Percentiles rank a stretch among this genome's conserved stretches.
These are phyloP conservation scores for Cenopis cana DNA, from an alignment of 2,888 invertebrate genomes.

Conservation along the genomic window DNA sequence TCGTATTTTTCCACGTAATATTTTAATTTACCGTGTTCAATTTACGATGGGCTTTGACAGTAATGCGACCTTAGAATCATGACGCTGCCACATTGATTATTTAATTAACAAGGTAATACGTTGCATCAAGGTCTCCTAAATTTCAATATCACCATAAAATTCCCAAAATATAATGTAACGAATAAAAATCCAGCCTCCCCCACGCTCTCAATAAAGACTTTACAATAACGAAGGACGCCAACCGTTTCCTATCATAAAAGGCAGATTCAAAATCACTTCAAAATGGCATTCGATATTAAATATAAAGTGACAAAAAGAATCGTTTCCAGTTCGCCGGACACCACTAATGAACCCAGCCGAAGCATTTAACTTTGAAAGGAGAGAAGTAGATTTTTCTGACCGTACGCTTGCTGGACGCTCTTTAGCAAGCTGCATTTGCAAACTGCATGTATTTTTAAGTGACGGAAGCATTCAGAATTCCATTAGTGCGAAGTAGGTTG, in stretches of 20 bases:
- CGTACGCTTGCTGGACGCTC: conserved; percentile 32
- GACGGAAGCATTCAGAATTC: conserved; percentile 36
- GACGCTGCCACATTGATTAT: too few relatives aligned
- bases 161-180: not conserved
- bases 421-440: conserved; percentile 24
- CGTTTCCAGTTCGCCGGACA: conserved; percentile 46
- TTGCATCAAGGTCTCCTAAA: too few relatives aligned
- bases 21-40: too few relatives aligned
- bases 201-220: conserved; percentile 2
- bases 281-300: conserved; percentile 38
- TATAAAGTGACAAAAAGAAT: conserved; percentile 46
- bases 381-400: conserved; percentile 45
- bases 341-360: conserved; percentile 46
- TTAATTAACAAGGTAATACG: too few relatives aligned
- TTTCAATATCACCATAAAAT: too few relatives aligned
- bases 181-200: not conserved
- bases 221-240: not conserved
- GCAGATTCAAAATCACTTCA: conserved; percentile 31
- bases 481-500: conserved; percentile 35
- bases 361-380: conserved; percentile 42
- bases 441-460: conserved; percentile 30
- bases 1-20: too few relatives aligned
- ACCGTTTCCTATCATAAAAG: conserved; percentile 12
- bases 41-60: too few relatives aligned
- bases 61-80: too few relatives aligned